phyloP scores from a whole-genome alignment of 2,113 vertebrate species.

The Eira barbara region DNA sequence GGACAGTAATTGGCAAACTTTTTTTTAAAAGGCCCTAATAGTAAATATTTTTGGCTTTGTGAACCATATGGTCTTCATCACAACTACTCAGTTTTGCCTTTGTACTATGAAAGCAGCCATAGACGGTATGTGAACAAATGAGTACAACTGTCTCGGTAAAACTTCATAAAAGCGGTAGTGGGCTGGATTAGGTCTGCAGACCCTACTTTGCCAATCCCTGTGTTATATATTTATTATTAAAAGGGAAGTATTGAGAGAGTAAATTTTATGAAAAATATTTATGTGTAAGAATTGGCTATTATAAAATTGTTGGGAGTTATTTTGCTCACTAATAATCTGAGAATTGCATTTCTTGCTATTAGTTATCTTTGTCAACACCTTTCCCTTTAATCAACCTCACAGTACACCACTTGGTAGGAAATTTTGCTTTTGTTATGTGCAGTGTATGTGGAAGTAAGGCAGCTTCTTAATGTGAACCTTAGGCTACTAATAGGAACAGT shows the following conservation, averaged over 20 bases:
- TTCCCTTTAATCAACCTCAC: not conserved
- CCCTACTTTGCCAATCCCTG: not conserved
- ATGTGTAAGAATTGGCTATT: not conserved
- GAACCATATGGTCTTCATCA: not conserved
- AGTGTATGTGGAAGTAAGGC: not conserved
- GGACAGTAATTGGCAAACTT: not conserved
- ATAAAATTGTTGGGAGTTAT: not conserved
- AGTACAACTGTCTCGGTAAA: not conserved
- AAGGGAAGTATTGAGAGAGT: not conserved
- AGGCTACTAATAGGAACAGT: not conserved
- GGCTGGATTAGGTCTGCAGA: not conserved
- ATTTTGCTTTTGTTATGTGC: not conserved
- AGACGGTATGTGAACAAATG: not conserved
- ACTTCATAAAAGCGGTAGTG: not conserved
- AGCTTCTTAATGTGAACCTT: not conserved
- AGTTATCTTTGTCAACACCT: not conserved
- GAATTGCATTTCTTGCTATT: conserved; percentile 6
- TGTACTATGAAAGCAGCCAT: not conserved
- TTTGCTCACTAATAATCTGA: not conserved
- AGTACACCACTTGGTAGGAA: not conserved
- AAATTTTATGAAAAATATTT: conserved; percentile 22
- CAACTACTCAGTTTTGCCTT: not conserved
- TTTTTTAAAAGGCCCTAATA: not conserved
- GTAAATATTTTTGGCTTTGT: not conserved
- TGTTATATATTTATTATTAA: not conserved